phyloP scores from a whole-genome alignment of 2,797 vertebrate species.

The Sus cebifrons region DNA sequence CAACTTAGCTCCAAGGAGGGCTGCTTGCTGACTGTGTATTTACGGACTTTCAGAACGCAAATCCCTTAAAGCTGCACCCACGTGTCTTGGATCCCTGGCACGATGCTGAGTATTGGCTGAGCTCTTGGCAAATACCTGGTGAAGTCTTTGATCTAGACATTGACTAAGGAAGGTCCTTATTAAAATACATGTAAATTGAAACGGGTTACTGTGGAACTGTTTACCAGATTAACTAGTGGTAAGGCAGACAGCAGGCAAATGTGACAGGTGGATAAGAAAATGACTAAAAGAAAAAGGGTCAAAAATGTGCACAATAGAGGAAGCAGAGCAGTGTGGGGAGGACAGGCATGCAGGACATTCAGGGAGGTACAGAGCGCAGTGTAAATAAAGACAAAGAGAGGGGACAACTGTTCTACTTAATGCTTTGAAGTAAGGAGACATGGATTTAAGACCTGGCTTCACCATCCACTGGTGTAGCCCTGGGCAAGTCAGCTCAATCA shows the following conservation, averaged over 20 bases:
- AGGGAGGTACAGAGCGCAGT: rapidly evolving
- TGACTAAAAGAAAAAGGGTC: background rate
- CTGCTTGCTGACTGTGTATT: background rate
- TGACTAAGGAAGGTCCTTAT: background rate
- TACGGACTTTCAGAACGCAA: background rate
- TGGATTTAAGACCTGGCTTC: background rate
- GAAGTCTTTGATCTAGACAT: background rate
- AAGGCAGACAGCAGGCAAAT: background rate
- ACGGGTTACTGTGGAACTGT: background rate
- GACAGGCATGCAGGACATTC: rapidly evolving
- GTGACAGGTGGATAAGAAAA: background rate
- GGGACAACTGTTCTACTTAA: background rate
- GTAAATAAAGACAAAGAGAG: background rate
- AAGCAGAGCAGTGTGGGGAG: background rate
- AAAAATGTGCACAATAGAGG: background rate
- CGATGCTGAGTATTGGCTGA: background rate
- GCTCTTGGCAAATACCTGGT: background rate
- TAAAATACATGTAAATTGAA: background rate
- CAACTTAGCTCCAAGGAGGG: background rate
- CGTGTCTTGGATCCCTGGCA: background rate
- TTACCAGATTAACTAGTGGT: background rate
- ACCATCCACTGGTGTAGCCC: background rate
- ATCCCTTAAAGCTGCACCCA: background rate
- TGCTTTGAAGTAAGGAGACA: background rate
- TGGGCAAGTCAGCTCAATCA: background rate